Percentiles rank a stretch among this genome's conserved stretches.
Conservation (phyloP, 2,888 invertebrate genomes). For the Lamproptera curius region DNA sequence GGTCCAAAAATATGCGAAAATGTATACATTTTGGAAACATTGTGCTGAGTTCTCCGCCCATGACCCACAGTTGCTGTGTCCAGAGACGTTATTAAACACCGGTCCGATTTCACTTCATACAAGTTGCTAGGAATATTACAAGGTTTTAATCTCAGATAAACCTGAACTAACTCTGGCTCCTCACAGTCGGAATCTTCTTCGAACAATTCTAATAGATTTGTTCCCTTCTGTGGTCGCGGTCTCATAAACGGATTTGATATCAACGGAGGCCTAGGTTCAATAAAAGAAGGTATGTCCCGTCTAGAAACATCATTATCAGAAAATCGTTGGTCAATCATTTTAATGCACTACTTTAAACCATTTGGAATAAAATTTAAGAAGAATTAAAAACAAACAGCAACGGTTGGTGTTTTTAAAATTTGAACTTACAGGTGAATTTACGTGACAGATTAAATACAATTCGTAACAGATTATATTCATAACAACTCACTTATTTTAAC, state of each 20-base stretch:
- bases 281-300: constrained; percentile 68
- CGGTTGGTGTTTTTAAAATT: constrained; percentile 9
- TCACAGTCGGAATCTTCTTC: constrained; percentile 58
- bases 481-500: no score
- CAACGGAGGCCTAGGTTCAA: constrained; percentile 64
- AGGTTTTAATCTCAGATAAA: constrained; percentile 75
- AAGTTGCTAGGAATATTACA: constrained; percentile 47
- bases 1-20: constrained; percentile 66
- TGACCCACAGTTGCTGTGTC: constrained; percentile 62
- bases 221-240: constrained; percentile 62
- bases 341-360: constrained; percentile 13
- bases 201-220: constrained; percentile 58
- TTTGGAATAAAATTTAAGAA: constrained; percentile 5
- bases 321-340: constrained; percentile 45
- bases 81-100: constrained; percentile 55
- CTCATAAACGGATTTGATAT: constrained; percentile 68
- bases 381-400: constrained; percentile 21
- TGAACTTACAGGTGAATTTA: no score
- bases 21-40: constrained; percentile 68
- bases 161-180: constrained; percentile 66
- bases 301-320: constrained; percentile 48
- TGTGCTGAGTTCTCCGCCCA: constrained; percentile 60
- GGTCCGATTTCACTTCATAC: constrained; percentile 59
- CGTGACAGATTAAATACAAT: no score
- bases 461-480: no score